A percentile compares a stretch with the other conserved stretches of the same genome.
Conservation (phyloP, 2,113 vertebrate species). For the Amazona vittata region DNA sequence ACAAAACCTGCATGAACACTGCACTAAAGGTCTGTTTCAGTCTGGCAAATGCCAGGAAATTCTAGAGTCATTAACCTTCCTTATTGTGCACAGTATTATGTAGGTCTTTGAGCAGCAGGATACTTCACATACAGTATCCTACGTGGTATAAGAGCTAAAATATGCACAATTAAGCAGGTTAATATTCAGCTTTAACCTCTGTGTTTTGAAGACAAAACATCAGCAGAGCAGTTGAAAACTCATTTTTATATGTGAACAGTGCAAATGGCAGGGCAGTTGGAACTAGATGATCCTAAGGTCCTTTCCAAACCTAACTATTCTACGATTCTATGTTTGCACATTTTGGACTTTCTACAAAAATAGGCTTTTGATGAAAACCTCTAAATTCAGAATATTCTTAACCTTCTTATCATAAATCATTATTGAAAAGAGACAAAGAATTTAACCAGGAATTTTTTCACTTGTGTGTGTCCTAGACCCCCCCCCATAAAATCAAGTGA, state of each 20-base stretch:
- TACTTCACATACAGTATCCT: neutral
- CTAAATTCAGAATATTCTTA: neutral
- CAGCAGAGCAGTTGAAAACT: neutral
- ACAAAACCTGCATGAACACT: conserved; percentile 4
- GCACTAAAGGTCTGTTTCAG: neutral
- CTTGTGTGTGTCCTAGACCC: neutral
- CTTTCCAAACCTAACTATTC: neutral
- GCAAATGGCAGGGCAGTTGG: neutral
- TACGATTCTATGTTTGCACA: neutral
- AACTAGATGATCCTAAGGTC: neutral
- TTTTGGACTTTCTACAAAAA: neutral
- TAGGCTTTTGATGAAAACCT: neutral
- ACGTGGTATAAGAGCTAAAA: neutral
- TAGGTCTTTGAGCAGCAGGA: conserved; percentile 10
- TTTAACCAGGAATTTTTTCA: neutral
- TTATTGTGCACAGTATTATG: neutral
- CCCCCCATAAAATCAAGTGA: neutral
- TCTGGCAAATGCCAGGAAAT: neutral
- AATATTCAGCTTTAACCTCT: conserved; percentile 17
- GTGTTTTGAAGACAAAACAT: neutral
- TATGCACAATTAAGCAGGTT: neutral
- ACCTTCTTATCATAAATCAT: neutral
- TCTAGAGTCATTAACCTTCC: conserved; percentile 1
- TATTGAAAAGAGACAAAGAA: neutral
- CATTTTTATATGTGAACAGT: neutral